Percentiles rank a stretch among this genome's conserved stretches.
Evolutionary conservation across 2,888 invertebrate species (phyloP).

Genomic region (Aethes cnicana): DNA sequence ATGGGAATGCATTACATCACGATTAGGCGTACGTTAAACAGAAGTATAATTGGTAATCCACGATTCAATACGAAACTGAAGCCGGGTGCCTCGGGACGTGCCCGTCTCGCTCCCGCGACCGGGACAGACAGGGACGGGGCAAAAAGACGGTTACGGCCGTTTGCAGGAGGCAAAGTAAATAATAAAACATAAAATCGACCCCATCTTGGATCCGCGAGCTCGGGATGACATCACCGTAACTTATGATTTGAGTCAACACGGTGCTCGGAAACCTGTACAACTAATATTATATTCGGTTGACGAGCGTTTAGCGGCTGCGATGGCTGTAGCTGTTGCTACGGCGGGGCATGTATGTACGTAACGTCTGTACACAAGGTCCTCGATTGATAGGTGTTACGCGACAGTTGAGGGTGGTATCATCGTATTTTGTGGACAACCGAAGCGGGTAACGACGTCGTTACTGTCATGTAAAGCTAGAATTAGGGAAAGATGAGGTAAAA

Average conservation of each 20-base stretch:
- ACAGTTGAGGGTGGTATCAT: neutral
- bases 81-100: conserved; percentile 11
- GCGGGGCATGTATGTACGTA: conserved; percentile 39
- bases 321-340: conserved; percentile 51
- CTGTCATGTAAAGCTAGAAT: conserved; percentile 24
- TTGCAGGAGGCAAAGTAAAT: conserved; percentile 72
- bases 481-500: conserved; percentile 23
- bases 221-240: conserved; percentile 74
- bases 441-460: conserved; percentile 21
- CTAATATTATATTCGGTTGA: conserved; percentile 52
- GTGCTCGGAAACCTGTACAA: conserved; percentile 47
- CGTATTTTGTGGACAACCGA: conserved; percentile 21
- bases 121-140: conserved; percentile 57
- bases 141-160: conserved; percentile 73
- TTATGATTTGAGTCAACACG: conserved; percentile 74
- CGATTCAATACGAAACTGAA: conserved; percentile 4
- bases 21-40: conserved; percentile 17
- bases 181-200: conserved; percentile 64
- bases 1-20: conserved; percentile 35
- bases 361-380: conserved; percentile 8
- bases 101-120: conserved; percentile 49
- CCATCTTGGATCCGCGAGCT: conserved; percentile 60
- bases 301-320: conserved; percentile 43
- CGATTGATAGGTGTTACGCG: neutral
- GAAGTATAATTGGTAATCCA: conserved; percentile 1